Conservation (phyloP, 2,113 vertebrate species). For the Odocoileus virginianus region DNA sequence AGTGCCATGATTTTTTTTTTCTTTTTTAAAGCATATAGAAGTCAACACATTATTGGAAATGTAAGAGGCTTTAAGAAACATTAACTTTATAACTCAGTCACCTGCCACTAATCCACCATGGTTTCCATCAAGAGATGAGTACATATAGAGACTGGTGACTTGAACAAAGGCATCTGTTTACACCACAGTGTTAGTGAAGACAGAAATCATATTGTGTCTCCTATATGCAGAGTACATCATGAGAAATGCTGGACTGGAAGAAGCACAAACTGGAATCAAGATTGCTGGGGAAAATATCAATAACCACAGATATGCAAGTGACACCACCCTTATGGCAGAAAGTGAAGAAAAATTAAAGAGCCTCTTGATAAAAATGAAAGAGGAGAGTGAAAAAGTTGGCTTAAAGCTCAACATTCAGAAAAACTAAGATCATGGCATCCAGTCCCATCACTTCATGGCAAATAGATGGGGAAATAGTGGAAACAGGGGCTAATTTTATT, state of each 20-base stretch:
- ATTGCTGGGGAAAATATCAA: background rate
- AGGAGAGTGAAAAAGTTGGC: background rate
- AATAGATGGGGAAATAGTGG: background rate
- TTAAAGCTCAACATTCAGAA: background rate
- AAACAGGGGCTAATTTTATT: background rate
- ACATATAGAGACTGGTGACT: background rate
- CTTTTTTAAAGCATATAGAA: background rate
- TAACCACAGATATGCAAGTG: background rate
- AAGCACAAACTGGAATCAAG: background rate
- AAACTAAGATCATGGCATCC: background rate
- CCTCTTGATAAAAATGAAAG: background rate
- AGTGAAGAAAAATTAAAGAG: background rate
- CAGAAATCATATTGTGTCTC: background rate
- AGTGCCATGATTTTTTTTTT: background rate
- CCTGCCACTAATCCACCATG: background rate
- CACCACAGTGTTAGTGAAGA: background rate
- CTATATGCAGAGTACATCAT: background rate
- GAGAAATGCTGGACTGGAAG: background rate
- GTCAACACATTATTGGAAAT: background rate
- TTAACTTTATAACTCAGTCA: background rate
- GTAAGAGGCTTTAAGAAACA: background rate
- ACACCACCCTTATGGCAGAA: background rate
- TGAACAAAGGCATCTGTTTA: background rate
- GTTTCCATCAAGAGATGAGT: background rate
- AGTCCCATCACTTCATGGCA: background rate